Evolutionary conservation across 2,113 vertebrate species (phyloP), one percentile per base, ranked within the genome.

Genomic region (Chaetops frenatus): DNA sequence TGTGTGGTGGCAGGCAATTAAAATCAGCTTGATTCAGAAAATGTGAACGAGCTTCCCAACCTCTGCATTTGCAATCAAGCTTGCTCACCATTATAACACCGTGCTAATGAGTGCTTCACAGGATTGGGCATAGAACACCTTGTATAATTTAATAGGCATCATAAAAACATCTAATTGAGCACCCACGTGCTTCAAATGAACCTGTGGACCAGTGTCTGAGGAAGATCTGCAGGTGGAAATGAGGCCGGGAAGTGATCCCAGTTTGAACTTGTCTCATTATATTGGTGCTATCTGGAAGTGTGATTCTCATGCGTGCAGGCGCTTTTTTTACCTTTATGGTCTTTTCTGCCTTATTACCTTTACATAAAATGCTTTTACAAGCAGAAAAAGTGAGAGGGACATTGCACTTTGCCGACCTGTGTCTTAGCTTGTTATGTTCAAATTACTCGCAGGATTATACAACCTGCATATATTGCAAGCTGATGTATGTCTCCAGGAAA

Each of bases 1-100:
- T 60, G 21, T 33, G 19, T 56, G 65, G 62, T 71, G 28, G 36
- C 69, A 81, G 87, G 70, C 82, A 94, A 85, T 94, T 97, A 97
- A 96, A 95, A 95, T 86, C 40, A 53, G 31, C 70, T 95, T 78
- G 76, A 94, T 95, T 96, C 72, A 94, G 61, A 94, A 94, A 88
- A 64, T 3, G 8, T 8, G 11, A 77, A 64, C 5, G 1, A 92
- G 73, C 74, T 80, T 45, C 73, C 86, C 66, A 58, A 23, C 17
- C 76, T 76, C 72, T 72, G 73, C 64, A 88, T 95, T 65, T 77
- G 87, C 91, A 93, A 20, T 93, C 72, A 85, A 13, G 77, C 82
- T 83, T 35, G 27, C 57, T 88, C 64, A 19, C 90, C 70, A 19
- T 82, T 80, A 17, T 38, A 91, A 40, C 81, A 70, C 35, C 2